phyloP scores from a whole-genome alignment of 2,797 vertebrate species.

The Schizopygopsis malacanthus region DNA sequence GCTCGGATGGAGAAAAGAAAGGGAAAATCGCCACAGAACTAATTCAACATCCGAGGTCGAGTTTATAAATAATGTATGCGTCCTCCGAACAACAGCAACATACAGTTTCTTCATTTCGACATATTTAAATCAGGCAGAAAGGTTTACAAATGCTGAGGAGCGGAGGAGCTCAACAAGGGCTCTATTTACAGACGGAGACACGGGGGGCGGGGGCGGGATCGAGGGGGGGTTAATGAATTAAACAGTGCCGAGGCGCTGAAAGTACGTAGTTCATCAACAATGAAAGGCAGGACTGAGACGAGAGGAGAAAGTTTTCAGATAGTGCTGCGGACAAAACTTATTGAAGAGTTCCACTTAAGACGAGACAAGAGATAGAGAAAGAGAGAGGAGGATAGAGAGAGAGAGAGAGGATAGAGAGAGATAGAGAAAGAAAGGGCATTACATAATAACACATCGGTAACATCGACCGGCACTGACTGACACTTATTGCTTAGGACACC shows the following conservation, averaged over 20 bases:
- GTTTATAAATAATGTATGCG: slow-evolving; percentile 20
- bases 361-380: slow-evolving; percentile 19
- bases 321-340: slow-evolving; percentile 59
- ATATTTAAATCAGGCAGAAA: slow-evolving; percentile 76
- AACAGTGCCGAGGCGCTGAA: slow-evolving; percentile 71
- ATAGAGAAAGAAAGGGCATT: slow-evolving; percentile 56
- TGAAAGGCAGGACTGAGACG: slow-evolving; percentile 63
- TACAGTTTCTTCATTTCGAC: slow-evolving; percentile 69
- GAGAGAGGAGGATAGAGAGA: slow-evolving; percentile 9
- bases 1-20: background rate
- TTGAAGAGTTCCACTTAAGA: slow-evolving; percentile 58
- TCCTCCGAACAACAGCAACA: slow-evolving; percentile 23
- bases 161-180: slow-evolving; percentile 78
- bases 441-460: slow-evolving; percentile 74
- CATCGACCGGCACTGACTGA: slow-evolving; percentile 69
- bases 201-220: slow-evolving; percentile 70
- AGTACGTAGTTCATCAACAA: slow-evolving; percentile 71
- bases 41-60: slow-evolving; percentile 24
- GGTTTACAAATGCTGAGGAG: slow-evolving; percentile 79
- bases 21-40: background rate
- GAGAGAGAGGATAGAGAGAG: slow-evolving; percentile 21
- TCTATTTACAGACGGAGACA: slow-evolving; percentile 71
- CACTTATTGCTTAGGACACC: slow-evolving; percentile 53
- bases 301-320: slow-evolving; percentile 63
- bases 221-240: slow-evolving; percentile 82